Evolutionary conservation across 2,797 vertebrate genomes (phyloP).

Genomic region (Lepidocolaptes lacrymiger): DNA sequence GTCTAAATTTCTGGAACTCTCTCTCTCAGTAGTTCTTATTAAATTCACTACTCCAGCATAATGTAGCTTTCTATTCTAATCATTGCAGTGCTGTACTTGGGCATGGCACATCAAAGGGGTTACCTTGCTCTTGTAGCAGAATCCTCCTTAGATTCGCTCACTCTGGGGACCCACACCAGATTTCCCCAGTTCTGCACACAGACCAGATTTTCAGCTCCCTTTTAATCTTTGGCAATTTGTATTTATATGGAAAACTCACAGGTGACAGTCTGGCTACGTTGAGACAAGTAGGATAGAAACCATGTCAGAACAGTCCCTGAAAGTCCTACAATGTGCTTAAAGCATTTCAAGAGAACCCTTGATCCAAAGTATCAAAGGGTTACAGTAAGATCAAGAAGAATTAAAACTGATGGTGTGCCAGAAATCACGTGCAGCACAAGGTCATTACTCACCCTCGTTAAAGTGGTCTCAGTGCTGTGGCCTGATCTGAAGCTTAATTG

Average conservation of each 20-base stretch:
- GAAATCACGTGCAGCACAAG: slow-evolving; percentile 79
- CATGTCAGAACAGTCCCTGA: slow-evolving; percentile 73
- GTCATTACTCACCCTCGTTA: slow-evolving; percentile 82
- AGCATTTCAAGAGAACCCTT: slow-evolving; percentile 79
- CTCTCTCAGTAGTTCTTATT: slow-evolving; percentile 40
- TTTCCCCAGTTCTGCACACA: slow-evolving; percentile 51
- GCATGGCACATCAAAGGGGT: slow-evolving; percentile 73
- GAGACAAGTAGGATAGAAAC: slow-evolving; percentile 76
- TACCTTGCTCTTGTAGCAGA: slow-evolving; percentile 55
- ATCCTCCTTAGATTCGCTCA: slow-evolving; percentile 62
- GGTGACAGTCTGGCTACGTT: slow-evolving; percentile 72
- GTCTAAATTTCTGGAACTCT: slow-evolving; percentile 55
- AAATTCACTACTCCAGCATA: slow-evolving; percentile 43
- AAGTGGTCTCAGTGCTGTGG: slow-evolving; percentile 76
- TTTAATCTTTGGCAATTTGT: slow-evolving; percentile 83
- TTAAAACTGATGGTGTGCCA: slow-evolving; percentile 81
- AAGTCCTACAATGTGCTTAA: slow-evolving; percentile 76
- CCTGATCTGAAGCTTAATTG: slow-evolving; percentile 83
- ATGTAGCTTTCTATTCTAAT: slow-evolving; percentile 60
- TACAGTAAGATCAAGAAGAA: slow-evolving; percentile 83
- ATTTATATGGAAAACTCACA: slow-evolving; percentile 77
- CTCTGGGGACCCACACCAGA: slow-evolving; percentile 70
- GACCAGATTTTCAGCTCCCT: slow-evolving; percentile 68
- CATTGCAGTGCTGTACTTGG: slow-evolving; percentile 42
- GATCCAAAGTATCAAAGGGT: slow-evolving; percentile 83